These are phyloP conservation scores for Ceratitis capitata DNA, from an alignment of 1,140 invertebrate species.

Conservation along the genomic window DNA sequence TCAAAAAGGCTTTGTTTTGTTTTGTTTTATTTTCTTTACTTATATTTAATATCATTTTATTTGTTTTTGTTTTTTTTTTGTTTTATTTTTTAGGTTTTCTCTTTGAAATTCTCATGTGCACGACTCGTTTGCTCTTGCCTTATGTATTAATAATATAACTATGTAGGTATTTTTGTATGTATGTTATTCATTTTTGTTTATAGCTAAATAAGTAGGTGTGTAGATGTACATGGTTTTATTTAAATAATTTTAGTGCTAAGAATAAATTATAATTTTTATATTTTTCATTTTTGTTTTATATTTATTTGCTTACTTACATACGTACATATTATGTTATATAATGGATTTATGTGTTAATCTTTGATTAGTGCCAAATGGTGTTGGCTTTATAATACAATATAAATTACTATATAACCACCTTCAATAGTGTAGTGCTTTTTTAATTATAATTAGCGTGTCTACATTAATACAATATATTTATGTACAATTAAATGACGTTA, in stretches of 20 bases:
- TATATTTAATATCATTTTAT: slow-evolving; percentile 27
- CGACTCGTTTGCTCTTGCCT: slow-evolving; percentile 15
- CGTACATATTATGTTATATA: background rate
- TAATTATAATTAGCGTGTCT: background rate
- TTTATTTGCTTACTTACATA: background rate
- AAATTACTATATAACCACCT: background rate
- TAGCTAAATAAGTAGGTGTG: background rate
- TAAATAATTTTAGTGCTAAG: slow-evolving; percentile 15
- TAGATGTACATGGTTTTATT: background rate
- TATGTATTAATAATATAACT: slow-evolving; percentile 6
- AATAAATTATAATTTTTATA: background rate
- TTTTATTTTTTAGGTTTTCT: slow-evolving; percentile 3
- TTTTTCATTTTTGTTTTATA: background rate
- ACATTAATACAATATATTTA: background rate
- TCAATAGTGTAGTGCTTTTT: background rate
- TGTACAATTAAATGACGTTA: background rate
- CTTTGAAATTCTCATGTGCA: slow-evolving; percentile 13
- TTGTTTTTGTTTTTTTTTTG: too few species aligned
- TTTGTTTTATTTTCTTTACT: slow-evolving; percentile 20
- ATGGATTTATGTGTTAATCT: background rate
- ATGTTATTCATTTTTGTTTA: too few species aligned
- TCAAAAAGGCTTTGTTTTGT: slow-evolving; percentile 26
- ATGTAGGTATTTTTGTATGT: slow-evolving; percentile 14
- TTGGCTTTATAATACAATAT: background rate
- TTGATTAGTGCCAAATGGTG: background rate